These are phyloP conservation scores for Melopsittacus undulatus DNA, from an alignment of 2,797 vertebrate genomes.

Conservation along the genomic window DNA sequence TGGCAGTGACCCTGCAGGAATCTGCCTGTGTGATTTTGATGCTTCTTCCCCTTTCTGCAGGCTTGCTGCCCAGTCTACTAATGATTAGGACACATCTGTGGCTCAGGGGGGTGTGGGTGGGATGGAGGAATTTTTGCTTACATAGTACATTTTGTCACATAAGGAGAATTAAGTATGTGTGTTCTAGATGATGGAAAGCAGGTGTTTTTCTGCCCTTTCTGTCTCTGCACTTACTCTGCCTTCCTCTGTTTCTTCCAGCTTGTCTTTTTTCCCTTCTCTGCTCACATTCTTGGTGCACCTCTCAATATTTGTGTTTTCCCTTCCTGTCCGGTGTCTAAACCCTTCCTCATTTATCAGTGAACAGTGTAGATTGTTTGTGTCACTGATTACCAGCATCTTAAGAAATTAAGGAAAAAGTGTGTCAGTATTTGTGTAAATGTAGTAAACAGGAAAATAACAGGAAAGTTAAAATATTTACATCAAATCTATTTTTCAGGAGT, in stretches of 20 bases:
- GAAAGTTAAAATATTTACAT: not conserved
- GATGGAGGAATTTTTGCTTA: not conserved
- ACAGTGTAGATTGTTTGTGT: not conserved
- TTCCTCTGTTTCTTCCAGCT: not conserved
- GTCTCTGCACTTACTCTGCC: not conserved
- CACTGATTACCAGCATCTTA: not conserved
- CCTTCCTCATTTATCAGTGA: not conserved
- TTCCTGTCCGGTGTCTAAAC: not conserved
- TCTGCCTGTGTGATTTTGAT: not conserved
- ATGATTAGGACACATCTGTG: not conserved
- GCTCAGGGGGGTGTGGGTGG: not conserved
- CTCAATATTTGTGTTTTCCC: not conserved
- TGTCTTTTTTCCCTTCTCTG: not conserved
- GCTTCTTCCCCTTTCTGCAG: not conserved
- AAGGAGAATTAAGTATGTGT: not conserved
- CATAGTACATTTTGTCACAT: not conserved
- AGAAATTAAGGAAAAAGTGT: not conserved
- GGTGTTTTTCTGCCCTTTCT: not conserved
- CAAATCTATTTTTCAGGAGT: slow-evolving; percentile 80
- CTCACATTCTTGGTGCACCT: not conserved
- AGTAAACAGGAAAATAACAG: not conserved
- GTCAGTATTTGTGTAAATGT: not conserved
- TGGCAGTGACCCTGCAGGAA: not conserved
- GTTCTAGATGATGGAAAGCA: not conserved
- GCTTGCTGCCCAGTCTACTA: not conserved